Conservation (phyloP, 2,888 invertebrate species). For the Drosophila kanekoi region DNA sequence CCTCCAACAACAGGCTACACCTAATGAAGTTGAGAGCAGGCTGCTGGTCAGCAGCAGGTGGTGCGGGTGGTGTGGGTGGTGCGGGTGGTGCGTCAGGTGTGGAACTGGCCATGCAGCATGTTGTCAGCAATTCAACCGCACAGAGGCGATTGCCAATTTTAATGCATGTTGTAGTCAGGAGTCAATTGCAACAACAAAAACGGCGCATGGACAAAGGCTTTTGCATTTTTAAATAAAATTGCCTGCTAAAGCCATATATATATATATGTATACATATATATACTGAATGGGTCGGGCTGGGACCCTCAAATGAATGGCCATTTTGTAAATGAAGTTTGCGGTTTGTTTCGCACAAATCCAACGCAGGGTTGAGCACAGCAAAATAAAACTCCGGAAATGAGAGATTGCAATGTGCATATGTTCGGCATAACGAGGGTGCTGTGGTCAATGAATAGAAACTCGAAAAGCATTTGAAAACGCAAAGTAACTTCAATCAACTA, state of each 20-base stretch:
- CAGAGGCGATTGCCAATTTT: slow-evolving; percentile 73
- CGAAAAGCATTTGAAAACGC: slow-evolving; percentile 1
- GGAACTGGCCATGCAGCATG: slow-evolving; percentile 48
- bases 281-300: slow-evolving; percentile 1
- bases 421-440: slow-evolving; percentile 4
- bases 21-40: slow-evolving; percentile 51
- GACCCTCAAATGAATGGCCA: slow-evolving; percentile 45
- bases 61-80: neutral
- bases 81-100: slow-evolving; percentile 39
- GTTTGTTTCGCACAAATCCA: slow-evolving; percentile 46
- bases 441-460: slow-evolving; percentile 3
- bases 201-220: slow-evolving; percentile 41
- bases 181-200: slow-evolving; percentile 44
- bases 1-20: slow-evolving; percentile 33
- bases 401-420: slow-evolving; percentile 34
- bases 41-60: slow-evolving; percentile 38
- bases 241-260: slow-evolving; percentile 4
- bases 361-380: too few relatives aligned
- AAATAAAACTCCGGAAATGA: slow-evolving; percentile 30
- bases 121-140: slow-evolving; percentile 75
- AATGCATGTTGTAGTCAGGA: slow-evolving; percentile 60
- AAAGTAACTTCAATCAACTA: slow-evolving; percentile 11
- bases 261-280: neutral
- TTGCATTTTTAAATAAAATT: slow-evolving; percentile 71
- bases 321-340: slow-evolving; percentile 62